Evolutionary conservation across 2,888 invertebrate species (phyloP), one percentile per base, ranked within the genome.

Genomic region (Monoplex corrugatus): DNA sequence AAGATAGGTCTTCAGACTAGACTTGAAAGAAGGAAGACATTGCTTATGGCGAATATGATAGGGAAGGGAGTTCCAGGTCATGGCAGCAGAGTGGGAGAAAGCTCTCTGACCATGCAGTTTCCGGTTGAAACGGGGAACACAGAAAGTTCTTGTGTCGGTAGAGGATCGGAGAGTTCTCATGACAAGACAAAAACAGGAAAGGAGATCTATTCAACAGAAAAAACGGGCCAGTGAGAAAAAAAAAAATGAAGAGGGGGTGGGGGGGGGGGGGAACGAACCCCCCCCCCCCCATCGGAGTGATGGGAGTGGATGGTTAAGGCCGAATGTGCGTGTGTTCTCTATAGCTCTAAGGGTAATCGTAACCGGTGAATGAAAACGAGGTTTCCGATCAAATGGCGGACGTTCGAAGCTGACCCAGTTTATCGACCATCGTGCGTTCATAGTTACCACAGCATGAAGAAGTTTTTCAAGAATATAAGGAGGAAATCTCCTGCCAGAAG

Each of bases 401-500:
- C 87, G 89, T 89, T 90, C 90, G 86, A 85, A 91, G 88, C 88
- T 87, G 90, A 89, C 87, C 82, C 72, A 83, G 82, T 89, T 89
- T 80, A 80, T 75, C 38, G 85, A 91, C 23, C 23, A 78, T 86
- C 90, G 83, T 92, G 93, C 94, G 93, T 94, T 92, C 93, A 92
- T 93, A 92, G 93, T 92, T 91, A 93, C 93, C 90, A 93, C 87
- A n/a, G n/a, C 85, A 95, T 95, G 95, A 95, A 94, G 92, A 95
- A 95, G 90, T 91, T 95, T 90, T 93, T 93, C 89, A 93, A 91
- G 86, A 92, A 91, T 35, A 89, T 93, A 19, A 87, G 90, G 19
- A 93, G 92, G 87, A 92, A 92, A 75, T 91, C 92, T 6, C 90
- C 89, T 44, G 86, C 89, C 3, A 91, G 91, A 50, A 85, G 88